Percentiles rank a stretch among this genome's conserved stretches.
phyloP scores from a whole-genome alignment of 2,113 vertebrate species.

The Prunella himalayana region DNA sequence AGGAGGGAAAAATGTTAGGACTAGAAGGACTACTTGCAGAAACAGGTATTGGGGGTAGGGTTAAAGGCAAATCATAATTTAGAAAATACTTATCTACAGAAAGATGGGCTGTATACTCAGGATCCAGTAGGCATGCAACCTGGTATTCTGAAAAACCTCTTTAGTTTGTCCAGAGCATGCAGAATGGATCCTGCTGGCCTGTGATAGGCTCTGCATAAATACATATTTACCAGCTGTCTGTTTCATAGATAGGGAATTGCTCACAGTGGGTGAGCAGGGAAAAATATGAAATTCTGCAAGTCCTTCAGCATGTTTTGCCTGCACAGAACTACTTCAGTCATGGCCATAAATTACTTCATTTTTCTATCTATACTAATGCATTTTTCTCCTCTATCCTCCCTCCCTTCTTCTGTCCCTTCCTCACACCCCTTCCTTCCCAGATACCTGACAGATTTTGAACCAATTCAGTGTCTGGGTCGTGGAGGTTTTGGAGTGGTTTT shows the following conservation, averaged over 20 bases:
- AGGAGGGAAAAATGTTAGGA: background rate
- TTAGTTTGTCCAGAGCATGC: background rate
- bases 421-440: constrained; percentile 60
- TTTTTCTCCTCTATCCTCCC: background rate
- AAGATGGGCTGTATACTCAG: background rate
- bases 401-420: background rate
- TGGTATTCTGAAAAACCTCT: background rate
- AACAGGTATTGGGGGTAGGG: background rate
- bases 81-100: background rate
- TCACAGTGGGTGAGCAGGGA: background rate
- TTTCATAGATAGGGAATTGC: background rate
- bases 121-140: background rate
- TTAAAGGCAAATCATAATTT: background rate
- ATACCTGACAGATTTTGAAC: constrained; percentile 96
- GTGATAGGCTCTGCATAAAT: background rate
- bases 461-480: constrained; percentile 93
- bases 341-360: background rate
- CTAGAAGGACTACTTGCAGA: background rate
- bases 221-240: background rate
- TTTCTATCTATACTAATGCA: background rate
- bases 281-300: background rate
- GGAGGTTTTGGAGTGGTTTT: constrained; percentile 98
- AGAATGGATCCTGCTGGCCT: background rate
- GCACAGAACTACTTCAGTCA: background rate
- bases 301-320: background rate